Conservation (phyloP, 2,888 invertebrate species). For the Tenthredo notha region DNA sequence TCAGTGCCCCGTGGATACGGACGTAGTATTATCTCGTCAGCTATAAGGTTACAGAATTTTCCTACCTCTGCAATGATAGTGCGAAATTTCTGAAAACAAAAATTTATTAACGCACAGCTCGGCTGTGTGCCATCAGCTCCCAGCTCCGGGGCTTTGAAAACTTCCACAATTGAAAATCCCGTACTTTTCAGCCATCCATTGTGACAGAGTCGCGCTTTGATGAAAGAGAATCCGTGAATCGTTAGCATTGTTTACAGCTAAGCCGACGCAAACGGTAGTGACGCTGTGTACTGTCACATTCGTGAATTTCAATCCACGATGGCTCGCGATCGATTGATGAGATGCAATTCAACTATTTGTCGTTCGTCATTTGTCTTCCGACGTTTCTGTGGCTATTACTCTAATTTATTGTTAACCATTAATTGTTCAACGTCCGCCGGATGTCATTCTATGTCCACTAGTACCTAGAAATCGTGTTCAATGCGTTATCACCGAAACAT, state of each 20-base stretch:
- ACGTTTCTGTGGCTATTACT: conserved; percentile 28
- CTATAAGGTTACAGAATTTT: neutral
- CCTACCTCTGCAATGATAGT: neutral
- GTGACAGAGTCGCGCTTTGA: conserved; percentile 33
- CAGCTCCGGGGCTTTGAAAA: conserved; percentile 24
- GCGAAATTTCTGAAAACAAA: neutral
- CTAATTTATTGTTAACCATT: conserved; percentile 50
- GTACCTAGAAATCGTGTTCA: conserved; percentile 40
- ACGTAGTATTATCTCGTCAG: conserved; percentile 9
- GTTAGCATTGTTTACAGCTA: conserved; percentile 49
- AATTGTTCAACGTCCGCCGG: conserved; percentile 41
- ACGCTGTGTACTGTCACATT: neutral
- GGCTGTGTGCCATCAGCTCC: neutral
- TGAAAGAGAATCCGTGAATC: conserved; percentile 46
- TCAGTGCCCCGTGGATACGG: neutral
- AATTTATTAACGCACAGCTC: neutral
- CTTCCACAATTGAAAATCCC: conserved; percentile 44
- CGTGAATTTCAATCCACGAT: neutral
- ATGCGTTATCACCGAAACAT: neutral
- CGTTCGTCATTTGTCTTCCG: conserved; percentile 52
- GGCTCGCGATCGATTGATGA: conserved; percentile 41
- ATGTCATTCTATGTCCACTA: conserved; percentile 54
- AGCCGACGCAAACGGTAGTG: conserved; percentile 10
- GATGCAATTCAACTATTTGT: conserved; percentile 54
- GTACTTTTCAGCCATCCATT: conserved; percentile 37